Evolutionary conservation across 2,888 invertebrate genomes (phyloP).

Genomic region (Acleris sparsana): DNA sequence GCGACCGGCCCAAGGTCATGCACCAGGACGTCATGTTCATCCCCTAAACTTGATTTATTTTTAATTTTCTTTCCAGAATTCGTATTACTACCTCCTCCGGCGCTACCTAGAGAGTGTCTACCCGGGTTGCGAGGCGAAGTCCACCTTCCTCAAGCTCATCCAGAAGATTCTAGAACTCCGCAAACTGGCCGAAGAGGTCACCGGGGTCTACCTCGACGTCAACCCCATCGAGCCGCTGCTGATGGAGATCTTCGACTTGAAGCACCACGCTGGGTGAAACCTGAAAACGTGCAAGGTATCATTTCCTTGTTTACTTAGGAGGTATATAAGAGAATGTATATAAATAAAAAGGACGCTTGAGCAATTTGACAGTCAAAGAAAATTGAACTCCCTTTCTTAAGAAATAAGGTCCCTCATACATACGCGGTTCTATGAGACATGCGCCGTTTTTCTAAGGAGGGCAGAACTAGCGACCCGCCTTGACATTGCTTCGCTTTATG

Average conservation of each 20-base stretch:
- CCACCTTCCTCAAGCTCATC: slow-evolving; percentile 93
- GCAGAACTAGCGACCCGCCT: no score
- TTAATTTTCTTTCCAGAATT: slow-evolving; percentile 85
- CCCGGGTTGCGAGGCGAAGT: slow-evolving; percentile 93
- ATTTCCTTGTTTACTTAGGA: not conserved
- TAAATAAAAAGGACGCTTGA: no score
- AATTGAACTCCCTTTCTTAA: no score
- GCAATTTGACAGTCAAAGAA: no score
- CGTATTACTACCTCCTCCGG: slow-evolving; percentile 94
- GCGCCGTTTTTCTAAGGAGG: no score
- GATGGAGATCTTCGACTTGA: slow-evolving; percentile 97
- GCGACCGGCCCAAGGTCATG: slow-evolving; percentile 90
- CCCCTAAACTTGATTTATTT: no score
- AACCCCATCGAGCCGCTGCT: slow-evolving; percentile 97
- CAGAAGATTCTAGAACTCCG: slow-evolving; percentile 96
- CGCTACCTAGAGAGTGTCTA: slow-evolving; percentile 93
- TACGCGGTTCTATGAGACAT: no score
- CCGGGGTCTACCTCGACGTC: slow-evolving; percentile 95
- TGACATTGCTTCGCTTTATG: no score
- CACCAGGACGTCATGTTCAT: slow-evolving; percentile 88
- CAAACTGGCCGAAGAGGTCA: slow-evolving; percentile 94
- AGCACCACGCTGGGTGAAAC: slow-evolving; percentile 79
- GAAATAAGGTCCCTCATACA: no score
- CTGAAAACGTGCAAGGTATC: not conserved
- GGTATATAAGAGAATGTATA: no score